A percentile compares a stretch with the other conserved stretches of the same genome.
Conservation (phyloP, 2,888 invertebrate genomes). For the Tineola bisselliella region DNA sequence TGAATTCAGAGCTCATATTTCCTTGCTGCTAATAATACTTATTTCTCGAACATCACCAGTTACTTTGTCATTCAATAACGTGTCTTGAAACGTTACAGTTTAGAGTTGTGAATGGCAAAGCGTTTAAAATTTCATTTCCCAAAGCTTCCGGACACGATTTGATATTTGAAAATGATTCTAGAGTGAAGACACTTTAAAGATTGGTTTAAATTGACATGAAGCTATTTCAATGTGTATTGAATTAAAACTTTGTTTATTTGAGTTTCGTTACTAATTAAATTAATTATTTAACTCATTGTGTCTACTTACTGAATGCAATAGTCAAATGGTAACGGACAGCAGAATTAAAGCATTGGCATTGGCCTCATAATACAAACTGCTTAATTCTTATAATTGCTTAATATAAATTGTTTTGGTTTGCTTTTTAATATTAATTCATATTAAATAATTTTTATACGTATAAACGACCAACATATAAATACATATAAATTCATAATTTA, state of each 20-base stretch:
- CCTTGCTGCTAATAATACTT: slow-evolving; percentile 19
- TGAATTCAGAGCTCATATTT: slow-evolving; percentile 30
- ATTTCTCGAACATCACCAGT: neutral
- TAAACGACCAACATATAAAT: neutral
- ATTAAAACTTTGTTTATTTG: slow-evolving; percentile 63
- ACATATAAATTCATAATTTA: neutral
- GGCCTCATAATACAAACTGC: too few relatives aligned
- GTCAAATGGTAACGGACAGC: neutral
- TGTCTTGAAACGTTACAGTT: neutral
- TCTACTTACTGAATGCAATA: neutral
- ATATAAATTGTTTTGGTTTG: too few relatives aligned
- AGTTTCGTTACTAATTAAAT: slow-evolving; percentile 59
- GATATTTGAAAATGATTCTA: slow-evolving; percentile 51
- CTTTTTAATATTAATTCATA: too few relatives aligned
- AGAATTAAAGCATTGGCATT: neutral
- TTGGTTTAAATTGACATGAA: slow-evolving; percentile 41
- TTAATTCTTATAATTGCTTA: too few relatives aligned
- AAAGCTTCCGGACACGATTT: slow-evolving; percentile 53
- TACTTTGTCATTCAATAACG: neutral
- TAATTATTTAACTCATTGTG: slow-evolving; percentile 41
- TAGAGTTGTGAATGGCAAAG: slow-evolving; percentile 38
- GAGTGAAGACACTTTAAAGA: slow-evolving; percentile 36
- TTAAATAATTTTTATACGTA: too few relatives aligned
- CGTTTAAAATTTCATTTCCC: slow-evolving; percentile 44
- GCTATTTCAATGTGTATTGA: slow-evolving; percentile 48